These are phyloP conservation scores for Prorops nasuta DNA, from an alignment of 1,140 invertebrate species.

Conservation along the genomic window DNA sequence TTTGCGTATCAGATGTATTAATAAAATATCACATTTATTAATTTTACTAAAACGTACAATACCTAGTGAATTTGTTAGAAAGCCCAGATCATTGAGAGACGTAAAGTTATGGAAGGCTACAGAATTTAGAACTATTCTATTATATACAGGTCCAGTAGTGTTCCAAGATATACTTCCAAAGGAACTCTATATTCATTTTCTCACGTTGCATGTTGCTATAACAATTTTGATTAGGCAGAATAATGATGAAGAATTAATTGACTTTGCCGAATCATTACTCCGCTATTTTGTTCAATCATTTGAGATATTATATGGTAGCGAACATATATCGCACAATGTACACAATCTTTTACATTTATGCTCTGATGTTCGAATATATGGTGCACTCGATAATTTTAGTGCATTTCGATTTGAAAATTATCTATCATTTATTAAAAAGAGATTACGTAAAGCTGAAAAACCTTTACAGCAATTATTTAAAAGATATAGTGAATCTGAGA, in stretches of 20 bases:
- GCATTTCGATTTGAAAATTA: conserved; percentile 16
- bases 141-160: conserved; percentile 32
- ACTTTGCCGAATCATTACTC: conserved; percentile 1
- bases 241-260: not conserved
- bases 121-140: conserved; percentile 31
- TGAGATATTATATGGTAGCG: conserved; percentile 5
- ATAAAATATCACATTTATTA: conserved; percentile 9
- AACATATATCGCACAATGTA: conserved; percentile 11
- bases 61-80: conserved; percentile 31
- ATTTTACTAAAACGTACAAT: conserved; percentile 9
- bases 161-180: not conserved
- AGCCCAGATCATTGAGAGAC: conserved; percentile 24
- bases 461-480: conserved; percentile 7
- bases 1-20: conserved; percentile 4
- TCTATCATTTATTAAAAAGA: conserved; percentile 3
- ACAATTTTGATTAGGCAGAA: conserved; percentile 2
- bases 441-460: conserved; percentile 5
- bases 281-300: conserved; percentile 7
- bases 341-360: conserved; percentile 14
- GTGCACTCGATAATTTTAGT: conserved; percentile 10
- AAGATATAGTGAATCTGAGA: not conserved
- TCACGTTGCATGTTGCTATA: conserved; percentile 5
- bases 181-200: conserved; percentile 9
- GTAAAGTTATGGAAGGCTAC: conserved; percentile 35
- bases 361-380: conserved; percentile 13